These are phyloP conservation scores for Silurus glanis DNA, from an alignment of 2,113 vertebrate species.

Conservation along the genomic window DNA sequence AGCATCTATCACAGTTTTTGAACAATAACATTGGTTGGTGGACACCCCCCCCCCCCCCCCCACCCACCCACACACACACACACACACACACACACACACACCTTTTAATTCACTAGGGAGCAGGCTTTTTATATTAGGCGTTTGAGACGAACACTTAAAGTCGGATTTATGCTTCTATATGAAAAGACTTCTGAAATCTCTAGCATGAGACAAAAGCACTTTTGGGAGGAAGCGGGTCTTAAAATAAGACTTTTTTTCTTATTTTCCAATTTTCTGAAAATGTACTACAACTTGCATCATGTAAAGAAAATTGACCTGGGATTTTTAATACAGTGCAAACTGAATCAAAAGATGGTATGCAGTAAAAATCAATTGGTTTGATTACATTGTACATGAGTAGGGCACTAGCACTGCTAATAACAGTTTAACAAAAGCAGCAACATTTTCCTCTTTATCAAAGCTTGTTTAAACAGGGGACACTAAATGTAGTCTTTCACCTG, in stretches of 20 bases:
- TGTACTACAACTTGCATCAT: background rate
- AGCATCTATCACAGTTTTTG: too few species aligned
- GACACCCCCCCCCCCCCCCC: too few species aligned
- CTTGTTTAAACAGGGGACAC: background rate
- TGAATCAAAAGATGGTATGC: background rate
- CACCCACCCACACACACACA: too few species aligned
- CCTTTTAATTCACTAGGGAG: too few species aligned
- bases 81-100: too few species aligned
- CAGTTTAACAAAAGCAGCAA: background rate
- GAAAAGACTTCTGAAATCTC: background rate
- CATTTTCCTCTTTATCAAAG: background rate
- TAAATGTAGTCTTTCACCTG: background rate
- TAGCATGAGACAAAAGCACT: background rate
- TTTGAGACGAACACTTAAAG: background rate
- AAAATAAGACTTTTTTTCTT: too few species aligned
- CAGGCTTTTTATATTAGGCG: background rate
- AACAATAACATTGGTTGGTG: too few species aligned
- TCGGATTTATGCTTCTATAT: background rate
- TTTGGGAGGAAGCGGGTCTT: background rate
- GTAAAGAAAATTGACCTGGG: background rate
- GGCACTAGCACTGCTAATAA: background rate
- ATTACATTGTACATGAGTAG: background rate
- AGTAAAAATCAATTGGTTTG: background rate
- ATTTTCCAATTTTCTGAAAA: background rate
- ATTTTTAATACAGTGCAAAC: background rate